These are phyloP conservation scores for Paramisgurnus dabryanus DNA, from an alignment of 2,113 vertebrate genomes.

Conservation along the genomic window DNA sequence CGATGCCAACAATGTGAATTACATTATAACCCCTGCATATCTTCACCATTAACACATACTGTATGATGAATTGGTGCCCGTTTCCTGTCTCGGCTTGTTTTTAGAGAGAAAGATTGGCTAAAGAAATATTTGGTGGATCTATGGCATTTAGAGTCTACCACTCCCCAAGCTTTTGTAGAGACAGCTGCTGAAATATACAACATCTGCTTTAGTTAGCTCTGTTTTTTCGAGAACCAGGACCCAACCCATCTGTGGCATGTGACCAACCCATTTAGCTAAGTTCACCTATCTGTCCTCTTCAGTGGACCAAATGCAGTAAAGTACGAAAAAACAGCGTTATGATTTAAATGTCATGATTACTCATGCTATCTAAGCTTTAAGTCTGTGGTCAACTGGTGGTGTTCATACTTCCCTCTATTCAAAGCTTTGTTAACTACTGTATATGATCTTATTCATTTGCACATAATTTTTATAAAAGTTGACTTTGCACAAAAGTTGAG, in stretches of 20 bases:
- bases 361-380: background rate
- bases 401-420: background rate
- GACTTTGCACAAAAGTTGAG: constrained; percentile 8
- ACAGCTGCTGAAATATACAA: constrained; percentile 42
- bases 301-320: constrained; percentile 8
- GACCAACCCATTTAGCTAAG: constrained; percentile 45
- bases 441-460: constrained; percentile 12
- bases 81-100: constrained; percentile 38
- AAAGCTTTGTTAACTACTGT: background rate
- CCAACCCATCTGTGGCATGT: constrained; percentile 51
- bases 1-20: constrained; percentile 21
- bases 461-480: constrained; percentile 31
- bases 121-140: constrained; percentile 37
- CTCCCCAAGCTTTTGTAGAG: constrained; percentile 49
- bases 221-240: constrained; percentile 35
- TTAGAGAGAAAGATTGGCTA: constrained; percentile 14
- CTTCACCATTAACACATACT: background rate
- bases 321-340: background rate
- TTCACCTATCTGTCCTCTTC: constrained; percentile 27
- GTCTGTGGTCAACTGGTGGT: background rate
- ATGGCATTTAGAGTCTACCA: constrained; percentile 43
- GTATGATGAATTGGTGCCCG: constrained; percentile 7
- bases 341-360: background rate
- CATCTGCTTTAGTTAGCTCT: constrained; percentile 44
- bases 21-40: constrained; percentile 16